phyloP scores from a whole-genome alignment of 2,113 vertebrate genomes.

The Rallus limicola region DNA sequence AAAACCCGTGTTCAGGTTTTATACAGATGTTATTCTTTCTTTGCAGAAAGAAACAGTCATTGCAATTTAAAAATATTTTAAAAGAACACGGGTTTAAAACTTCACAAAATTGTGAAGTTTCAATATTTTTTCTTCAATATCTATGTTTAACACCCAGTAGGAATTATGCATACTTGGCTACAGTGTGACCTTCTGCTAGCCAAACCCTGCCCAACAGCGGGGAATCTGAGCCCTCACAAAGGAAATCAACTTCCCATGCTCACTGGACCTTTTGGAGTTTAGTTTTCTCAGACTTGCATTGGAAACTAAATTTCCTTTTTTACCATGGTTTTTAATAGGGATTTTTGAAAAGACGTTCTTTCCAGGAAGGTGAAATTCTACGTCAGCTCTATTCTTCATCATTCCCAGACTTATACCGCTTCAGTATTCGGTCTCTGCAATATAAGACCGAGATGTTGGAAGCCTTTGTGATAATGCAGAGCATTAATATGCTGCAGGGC shows the following conservation, averaged over 20 bases:
- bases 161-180: background rate
- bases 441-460: conserved; percentile 90
- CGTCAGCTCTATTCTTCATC: conserved; percentile 83
- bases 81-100: background rate
- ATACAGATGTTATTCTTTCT: background rate
- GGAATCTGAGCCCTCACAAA: background rate
- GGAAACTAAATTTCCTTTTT: background rate
- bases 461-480: conserved; percentile 91
- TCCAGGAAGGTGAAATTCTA: conserved; percentile 83
- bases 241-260: background rate
- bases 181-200: background rate
- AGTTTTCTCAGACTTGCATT: background rate
- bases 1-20: background rate
- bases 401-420: conserved; percentile 85
- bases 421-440: conserved; percentile 86
- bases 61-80: background rate
- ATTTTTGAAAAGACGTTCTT: conserved; percentile 85
- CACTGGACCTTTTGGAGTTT: background rate
- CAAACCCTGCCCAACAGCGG: background rate
- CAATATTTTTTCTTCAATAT: background rate
- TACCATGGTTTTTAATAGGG: conserved; percentile 68
- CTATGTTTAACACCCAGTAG: background rate
- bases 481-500: conserved; percentile 91
- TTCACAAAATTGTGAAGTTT: background rate
- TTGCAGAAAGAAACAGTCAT: background rate